A percentile compares a stretch with the other conserved stretches of the same genome.
phyloP scores from a whole-genome alignment of 1,140 invertebrate species.

The Octopus sinensis region DNA sequence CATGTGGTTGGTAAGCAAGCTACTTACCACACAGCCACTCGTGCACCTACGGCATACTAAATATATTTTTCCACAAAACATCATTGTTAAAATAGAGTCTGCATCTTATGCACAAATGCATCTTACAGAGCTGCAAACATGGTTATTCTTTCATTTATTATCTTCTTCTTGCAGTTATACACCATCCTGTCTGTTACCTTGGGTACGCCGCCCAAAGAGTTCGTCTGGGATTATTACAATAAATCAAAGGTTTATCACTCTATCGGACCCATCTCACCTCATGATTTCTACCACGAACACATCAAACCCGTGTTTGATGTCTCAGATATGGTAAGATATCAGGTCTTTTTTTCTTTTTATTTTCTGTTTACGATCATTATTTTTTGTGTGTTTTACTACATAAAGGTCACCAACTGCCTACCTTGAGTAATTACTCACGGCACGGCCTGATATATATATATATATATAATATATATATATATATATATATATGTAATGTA shows the following conservation, averaged over 20 bases:
- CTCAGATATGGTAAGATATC: conserved; percentile 70
- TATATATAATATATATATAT: no score
- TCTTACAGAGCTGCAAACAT: no score
- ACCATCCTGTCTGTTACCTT: conserved; percentile 71
- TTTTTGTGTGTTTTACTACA: no score
- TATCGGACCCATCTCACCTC: conserved; percentile 73
- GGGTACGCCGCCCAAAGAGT: conserved; percentile 68
- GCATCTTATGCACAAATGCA: neutral
- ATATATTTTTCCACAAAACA: no score
- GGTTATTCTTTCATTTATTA: conserved; percentile 11
- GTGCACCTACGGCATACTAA: no score
- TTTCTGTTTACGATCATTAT: no score
- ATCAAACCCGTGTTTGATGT: conserved; percentile 79
- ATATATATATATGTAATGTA: no score
- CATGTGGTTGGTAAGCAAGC: no score
- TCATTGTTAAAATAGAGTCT: neutral
- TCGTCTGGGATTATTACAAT: conserved; percentile 85
- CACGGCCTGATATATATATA: no score
- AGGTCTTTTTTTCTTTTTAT: neutral
- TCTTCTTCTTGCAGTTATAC: conserved; percentile 62
- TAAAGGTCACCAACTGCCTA: no score
- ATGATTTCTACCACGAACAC: conserved; percentile 77
- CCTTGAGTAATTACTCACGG: no score
- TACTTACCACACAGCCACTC: no score
- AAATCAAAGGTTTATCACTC: conserved; percentile 76